A percentile compares a stretch with the other conserved stretches of the same genome.
Conservation (phyloP, 2,797 vertebrate species). For the Lerista edwardsae region DNA sequence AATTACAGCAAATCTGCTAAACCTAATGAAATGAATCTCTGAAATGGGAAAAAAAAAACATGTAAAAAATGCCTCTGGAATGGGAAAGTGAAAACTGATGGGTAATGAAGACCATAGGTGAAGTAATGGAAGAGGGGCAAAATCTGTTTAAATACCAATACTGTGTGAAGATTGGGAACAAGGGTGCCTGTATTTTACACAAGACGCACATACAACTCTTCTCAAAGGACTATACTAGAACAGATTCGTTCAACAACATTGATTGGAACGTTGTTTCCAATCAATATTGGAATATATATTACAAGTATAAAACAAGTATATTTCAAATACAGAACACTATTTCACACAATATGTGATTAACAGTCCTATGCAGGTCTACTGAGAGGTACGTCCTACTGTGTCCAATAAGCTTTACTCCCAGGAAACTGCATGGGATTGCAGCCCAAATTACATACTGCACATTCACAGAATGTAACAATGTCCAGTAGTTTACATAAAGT, state of each 20-base stretch:
- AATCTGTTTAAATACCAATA: background rate
- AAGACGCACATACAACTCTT: background rate
- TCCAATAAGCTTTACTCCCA: too few relatives aligned
- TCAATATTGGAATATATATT: too few relatives aligned
- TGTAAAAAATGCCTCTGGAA: constrained; percentile 1
- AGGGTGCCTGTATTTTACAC: background rate
- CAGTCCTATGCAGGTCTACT: too few relatives aligned
- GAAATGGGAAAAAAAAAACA: background rate
- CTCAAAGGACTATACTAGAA: background rate
- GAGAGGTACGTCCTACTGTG: too few relatives aligned
- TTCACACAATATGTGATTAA: too few relatives aligned
- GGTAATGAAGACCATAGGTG: background rate
- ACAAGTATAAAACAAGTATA: too few relatives aligned
- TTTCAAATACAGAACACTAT: background rate
- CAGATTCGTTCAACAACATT: background rate
- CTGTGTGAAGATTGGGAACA: background rate
- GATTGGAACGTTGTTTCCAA: too few relatives aligned
- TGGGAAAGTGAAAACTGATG: background rate
- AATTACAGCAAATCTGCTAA: constrained; percentile 5
- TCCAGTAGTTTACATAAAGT: background rate
- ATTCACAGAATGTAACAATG: background rate
- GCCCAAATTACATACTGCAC: too few relatives aligned
- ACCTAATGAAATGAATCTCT: constrained; percentile 19
- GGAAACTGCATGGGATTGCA: too few relatives aligned
- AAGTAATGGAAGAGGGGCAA: constrained; percentile 15